These are phyloP conservation scores for Epinotia nisella DNA, from an alignment of 2,888 invertebrate species.

Conservation along the genomic window DNA sequence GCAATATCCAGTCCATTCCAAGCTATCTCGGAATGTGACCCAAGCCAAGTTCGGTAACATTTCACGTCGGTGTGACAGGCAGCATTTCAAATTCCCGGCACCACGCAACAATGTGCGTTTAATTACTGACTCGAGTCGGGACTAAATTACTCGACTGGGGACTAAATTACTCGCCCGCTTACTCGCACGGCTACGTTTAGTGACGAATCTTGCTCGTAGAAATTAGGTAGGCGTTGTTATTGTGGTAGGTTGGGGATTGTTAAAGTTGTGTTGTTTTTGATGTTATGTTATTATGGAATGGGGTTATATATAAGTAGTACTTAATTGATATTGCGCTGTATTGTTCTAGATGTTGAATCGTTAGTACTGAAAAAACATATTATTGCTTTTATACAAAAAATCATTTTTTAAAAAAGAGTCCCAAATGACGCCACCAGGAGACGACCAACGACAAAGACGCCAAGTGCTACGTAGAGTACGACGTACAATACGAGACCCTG, in stretches of 20 bases:
- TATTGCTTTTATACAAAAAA: no score
- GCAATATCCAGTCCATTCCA: not conserved
- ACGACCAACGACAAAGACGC: no score
- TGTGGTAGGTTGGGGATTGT: not conserved
- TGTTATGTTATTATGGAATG: not conserved
- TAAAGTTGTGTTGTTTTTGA: not conserved
- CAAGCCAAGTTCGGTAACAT: not conserved
- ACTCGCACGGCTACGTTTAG: conserved; percentile 20
- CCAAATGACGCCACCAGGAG: no score
- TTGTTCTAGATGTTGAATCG: no score
- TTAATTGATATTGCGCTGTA: no score
- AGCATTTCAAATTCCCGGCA: conserved; percentile 8
- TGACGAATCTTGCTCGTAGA: conserved; percentile 1
- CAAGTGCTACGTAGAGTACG: no score
- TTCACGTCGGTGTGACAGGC: conserved; percentile 13
- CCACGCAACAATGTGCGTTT: conserved; percentile 37
- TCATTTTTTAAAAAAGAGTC: no score
- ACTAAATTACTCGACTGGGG: conserved; percentile 17
- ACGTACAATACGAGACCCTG: no score
- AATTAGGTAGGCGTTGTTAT: conserved; percentile 5
- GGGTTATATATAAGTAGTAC: no score
- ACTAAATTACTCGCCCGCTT: conserved; percentile 20
- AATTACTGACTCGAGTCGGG: conserved; percentile 25
- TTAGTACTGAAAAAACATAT: no score
- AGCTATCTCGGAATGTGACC: not conserved